Evolutionary conservation across 2,888 invertebrate genomes (phyloP), one percentile per base, ranked within the genome.

Genomic region (Orthosia gracilis): DNA sequence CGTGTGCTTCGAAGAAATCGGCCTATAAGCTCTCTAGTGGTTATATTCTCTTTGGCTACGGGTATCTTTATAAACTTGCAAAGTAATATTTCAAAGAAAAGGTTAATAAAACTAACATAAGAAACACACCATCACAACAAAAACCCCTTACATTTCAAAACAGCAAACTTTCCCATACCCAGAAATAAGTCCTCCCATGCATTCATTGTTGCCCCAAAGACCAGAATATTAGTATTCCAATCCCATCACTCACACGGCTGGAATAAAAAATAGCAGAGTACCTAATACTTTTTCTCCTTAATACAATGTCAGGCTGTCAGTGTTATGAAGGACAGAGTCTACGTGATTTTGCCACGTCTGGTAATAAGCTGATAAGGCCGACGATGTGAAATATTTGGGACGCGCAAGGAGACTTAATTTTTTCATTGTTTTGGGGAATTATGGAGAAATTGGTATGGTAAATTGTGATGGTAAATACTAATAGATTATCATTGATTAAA

Each of bases 271-370:
- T 73, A 76, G 52, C 64, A 71, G 76, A 66, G 73, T 75, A 67
- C 78, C 81, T 82, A 82, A 86, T 85, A 85, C 85, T 78, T 85
- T 82, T 65, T 73, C 76, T 73, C 83, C 71, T 72, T 86, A 87
- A 85, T 86, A 84, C 82, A 85, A 85, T 78, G 88, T 85, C 84
- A 71, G 68, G 58, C 21, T 80, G 84, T 78, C 87, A 82, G 55
- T 69, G 82, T 78, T 78, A 78, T 84, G 78, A 81, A 75, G 67
- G 81, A 86, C 78, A 81, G 61, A 68, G 75, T 63, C 73, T 86
- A 87, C 87, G 86, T 87, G 87, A 81, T 85, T 81, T 76, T 70
- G 66, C 66, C 73, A 66, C 72, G 80, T 64, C 80, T 80, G 73
- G 79, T 83, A 80, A 80, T 78, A 75, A 80, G 67, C 81, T 85